Evolutionary conservation across 2,797 vertebrate species (phyloP).

Genomic region (Gambelia wislizenii): DNA sequence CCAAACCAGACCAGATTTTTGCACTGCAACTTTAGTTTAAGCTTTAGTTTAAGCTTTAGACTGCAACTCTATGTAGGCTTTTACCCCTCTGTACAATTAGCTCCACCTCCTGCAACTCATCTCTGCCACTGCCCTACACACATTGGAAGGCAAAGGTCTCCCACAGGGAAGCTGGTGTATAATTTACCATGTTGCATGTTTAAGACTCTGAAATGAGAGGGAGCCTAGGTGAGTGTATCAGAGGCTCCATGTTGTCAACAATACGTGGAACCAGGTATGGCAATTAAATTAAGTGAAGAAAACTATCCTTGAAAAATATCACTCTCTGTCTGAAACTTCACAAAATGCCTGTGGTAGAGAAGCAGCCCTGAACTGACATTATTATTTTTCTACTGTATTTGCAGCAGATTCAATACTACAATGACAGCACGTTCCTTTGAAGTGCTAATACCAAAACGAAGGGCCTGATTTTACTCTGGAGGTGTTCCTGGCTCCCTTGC

Average conservation of each 20-base stretch:
- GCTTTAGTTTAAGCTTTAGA: background rate
- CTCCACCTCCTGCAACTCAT: background rate
- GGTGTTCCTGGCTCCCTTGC: background rate
- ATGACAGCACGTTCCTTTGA: constrained; percentile 35
- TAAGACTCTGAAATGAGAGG: background rate
- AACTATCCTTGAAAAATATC: constrained; percentile 9
- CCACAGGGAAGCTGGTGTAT: background rate
- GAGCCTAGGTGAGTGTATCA: background rate
- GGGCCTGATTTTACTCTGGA: constrained; percentile 24
- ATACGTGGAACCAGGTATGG: background rate
- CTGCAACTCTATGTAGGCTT: background rate
- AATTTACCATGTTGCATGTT: background rate
- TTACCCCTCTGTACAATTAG: background rate
- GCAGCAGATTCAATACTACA: background rate
- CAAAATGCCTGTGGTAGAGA: background rate
- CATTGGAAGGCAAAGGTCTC: background rate
- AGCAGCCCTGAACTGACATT: constrained; percentile 7
- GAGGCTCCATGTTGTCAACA: background rate
- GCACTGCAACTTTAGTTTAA: no score
- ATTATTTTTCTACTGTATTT: constrained; percentile 30
- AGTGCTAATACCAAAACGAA: constrained; percentile 3
- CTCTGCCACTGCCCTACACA: background rate
- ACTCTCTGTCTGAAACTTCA: constrained; percentile 27
- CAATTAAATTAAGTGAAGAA: constrained; percentile 46
- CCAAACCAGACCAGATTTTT: no score